Base-by-base conservation (phyloP, 2,797 vertebrate genomes). In the Pseudocheirus occidentalis region DNA sequence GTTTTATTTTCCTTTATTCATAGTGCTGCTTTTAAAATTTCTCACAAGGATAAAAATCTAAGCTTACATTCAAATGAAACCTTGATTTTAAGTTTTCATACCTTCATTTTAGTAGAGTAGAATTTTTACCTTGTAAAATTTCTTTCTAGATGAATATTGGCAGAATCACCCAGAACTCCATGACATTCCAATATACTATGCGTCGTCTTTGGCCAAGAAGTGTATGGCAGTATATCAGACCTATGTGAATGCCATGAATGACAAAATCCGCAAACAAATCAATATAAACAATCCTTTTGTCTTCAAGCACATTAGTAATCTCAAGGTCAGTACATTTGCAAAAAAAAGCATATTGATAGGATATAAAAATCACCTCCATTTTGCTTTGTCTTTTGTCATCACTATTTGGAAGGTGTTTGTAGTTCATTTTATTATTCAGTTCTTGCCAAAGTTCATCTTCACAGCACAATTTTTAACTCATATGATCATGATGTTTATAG, bases 151-250 rank as follows among this genome's bases (percentile, higher is more conserved):
- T 93, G 99, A 99, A 96, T 99, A 99, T 98, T 99, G 99, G 99
- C 99, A 99, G 98, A 99, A 99, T 98, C 99, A 99, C 96, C 99
- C 99, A 1, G 99, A 99, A 95, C 99, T 99, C 55, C 99, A 99
- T 1, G 99, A 99, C 96, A 99, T 99, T 91, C 99, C 99, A 50
- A 99, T 99, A 97, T 99, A 99, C 97, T 99, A 99, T 1, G 99
- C 99, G 0, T 99, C 99, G 0, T 99, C 99, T 16, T 97, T 99
- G 99, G 99, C 99, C 52, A 99, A 99, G 98, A 99, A 99, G 96
- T 99, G 99, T 96, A 99, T 99, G 99, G 99, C 99, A 0, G 99
- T 99, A 91, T 99, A 99, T 97, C 99, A 99, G 99, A 99, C 99
- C 0, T 99, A 99, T 0, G 99, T 99, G 95, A 99, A 99, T 1